These are phyloP conservation scores for Spodoptera picta DNA, from an alignment of 2,888 invertebrate species.

Conservation along the genomic window DNA sequence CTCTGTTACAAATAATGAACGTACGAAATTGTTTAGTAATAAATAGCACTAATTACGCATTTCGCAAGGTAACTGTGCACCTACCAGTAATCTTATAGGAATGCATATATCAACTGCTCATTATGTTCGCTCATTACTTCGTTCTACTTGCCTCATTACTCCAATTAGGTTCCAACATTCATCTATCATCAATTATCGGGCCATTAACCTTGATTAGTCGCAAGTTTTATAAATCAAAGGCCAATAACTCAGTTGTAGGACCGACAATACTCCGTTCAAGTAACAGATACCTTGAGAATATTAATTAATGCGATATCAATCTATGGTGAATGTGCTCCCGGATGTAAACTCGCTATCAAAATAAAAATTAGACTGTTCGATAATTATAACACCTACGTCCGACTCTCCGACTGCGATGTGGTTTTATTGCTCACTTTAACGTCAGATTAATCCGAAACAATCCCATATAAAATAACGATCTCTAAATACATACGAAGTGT, in stretches of 20 bases:
- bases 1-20: slow-evolving; percentile 1
- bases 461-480: slow-evolving; percentile 53
- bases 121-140: slow-evolving; percentile 43
- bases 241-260: slow-evolving; percentile 36
- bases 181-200: slow-evolving; percentile 49
- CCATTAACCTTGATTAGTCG: slow-evolving; percentile 51
- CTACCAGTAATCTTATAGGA: slow-evolving; percentile 31
- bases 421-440: slow-evolving; percentile 52
- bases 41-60: slow-evolving; percentile 34
- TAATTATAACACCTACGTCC: slow-evolving; percentile 53
- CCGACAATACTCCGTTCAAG: slow-evolving; percentile 12
- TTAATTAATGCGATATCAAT: slow-evolving; percentile 47
- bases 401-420: slow-evolving; percentile 19
- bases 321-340: slow-evolving; percentile 50
- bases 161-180: slow-evolving; percentile 44
- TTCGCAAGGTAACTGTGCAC: slow-evolving; percentile 22
- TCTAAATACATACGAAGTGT: slow-evolving; percentile 32
- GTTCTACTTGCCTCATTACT: slow-evolving; percentile 46
- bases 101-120: slow-evolving; percentile 39
- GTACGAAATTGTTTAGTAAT: slow-evolving; percentile 19
- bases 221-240: slow-evolving; percentile 51
- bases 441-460: slow-evolving; percentile 50
- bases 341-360: slow-evolving; percentile 48
- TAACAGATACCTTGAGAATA: slow-evolving; percentile 43
- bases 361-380: slow-evolving; percentile 53